Percentiles rank a stretch among this genome's conserved stretches.
Evolutionary conservation across 2,113 vertebrate genomes (phyloP).

Genomic region (Trochalopteron elliotii): DNA sequence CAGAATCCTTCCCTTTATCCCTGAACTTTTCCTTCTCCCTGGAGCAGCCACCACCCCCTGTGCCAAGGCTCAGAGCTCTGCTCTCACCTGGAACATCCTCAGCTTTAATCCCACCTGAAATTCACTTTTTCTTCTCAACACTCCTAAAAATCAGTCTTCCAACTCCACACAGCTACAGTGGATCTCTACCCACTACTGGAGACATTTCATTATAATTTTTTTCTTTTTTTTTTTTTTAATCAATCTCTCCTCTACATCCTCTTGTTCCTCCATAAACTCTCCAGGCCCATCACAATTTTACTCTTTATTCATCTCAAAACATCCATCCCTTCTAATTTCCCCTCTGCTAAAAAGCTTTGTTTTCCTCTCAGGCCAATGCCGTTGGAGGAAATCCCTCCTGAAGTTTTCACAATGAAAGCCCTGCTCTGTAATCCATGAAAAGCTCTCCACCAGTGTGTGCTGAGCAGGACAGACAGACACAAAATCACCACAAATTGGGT

Average conservation of each 20-base stretch:
- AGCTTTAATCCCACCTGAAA: not conserved
- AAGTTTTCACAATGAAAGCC: not conserved
- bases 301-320: not conserved
- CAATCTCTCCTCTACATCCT: not conserved
- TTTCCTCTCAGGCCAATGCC: not conserved
- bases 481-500: not conserved
- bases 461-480: not conserved
- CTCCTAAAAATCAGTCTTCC: not conserved
- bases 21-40: not conserved
- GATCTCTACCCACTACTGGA: not conserved
- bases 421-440: not conserved
- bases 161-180: not conserved
- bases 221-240: not conserved
- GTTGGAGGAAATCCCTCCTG: not conserved
- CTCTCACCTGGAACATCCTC: not conserved
- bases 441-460: not conserved
- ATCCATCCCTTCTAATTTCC: not conserved
- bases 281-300: not conserved
- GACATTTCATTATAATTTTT: not conserved
- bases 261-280: not conserved
- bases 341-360: not conserved
- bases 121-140: not conserved
- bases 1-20: not conserved
- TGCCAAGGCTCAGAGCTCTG: rapidly evolving
- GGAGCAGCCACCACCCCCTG: not conserved